Evolutionary conservation across 1,140 invertebrate genomes (phyloP), one percentile per base, ranked within the genome.

Genomic region (Aphelinus certus): DNA sequence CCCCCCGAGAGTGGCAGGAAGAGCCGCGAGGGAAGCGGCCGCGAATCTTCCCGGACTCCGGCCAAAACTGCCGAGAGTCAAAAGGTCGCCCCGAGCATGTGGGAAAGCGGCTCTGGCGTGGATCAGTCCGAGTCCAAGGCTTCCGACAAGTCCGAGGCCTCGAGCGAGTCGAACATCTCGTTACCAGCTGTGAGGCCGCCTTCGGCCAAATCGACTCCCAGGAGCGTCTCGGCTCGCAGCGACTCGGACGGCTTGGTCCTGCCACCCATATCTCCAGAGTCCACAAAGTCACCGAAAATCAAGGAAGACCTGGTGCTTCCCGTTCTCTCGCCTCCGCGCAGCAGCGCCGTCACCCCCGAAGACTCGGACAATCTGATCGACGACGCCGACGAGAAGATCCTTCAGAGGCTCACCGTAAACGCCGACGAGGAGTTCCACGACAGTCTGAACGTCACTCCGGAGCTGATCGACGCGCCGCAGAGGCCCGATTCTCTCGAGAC

Each of bases 261-360:
- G 7, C 87, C 87, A 1, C 77, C 82, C 0, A 88, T 88, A 7
- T 85, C 84, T 6, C 82, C 82, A 42, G 86, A 86, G 46, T 76
- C 78, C 0, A 74, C 68, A 0, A 86, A 80, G 73, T 79, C 77
- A 3, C 42, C 70, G 0, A 86, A 83, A 63, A 48, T 72, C 1
- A 77, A 56, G 43, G 83, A 81, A 2, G 76, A 77, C 42, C 7
- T 87, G 1, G 78, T 78, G 2, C 79, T 88, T 5, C 86, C 86
- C 0, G 61, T 78, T 7, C 63, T 88, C 3, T 80, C 83, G 3
- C 75, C 80, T 0, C 47, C 80, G 0, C 60, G 58, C 0, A 81
- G 75, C 4, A 63, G 61, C 3, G 73, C 77, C 0, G 7, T 71
- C 5, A 76, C 61, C 4, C 53, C 71, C 1, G 78, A 77, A 58